Evolutionary conservation across 2,113 vertebrate species (phyloP), one percentile per base, ranked within the genome.

Genomic region (Perccottus glenii): DNA sequence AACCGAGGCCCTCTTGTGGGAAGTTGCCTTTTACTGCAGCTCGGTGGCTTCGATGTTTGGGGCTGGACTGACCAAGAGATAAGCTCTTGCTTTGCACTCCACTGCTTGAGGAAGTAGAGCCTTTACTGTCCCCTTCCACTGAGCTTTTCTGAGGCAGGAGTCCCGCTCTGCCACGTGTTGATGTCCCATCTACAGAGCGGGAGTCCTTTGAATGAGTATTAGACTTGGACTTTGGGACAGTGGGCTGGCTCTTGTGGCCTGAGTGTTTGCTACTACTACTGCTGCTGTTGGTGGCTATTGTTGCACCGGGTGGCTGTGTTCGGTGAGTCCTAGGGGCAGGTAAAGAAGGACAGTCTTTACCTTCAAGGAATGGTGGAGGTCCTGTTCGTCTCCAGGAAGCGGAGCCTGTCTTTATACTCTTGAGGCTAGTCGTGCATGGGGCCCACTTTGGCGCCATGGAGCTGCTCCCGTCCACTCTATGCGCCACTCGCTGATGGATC

Each of bases 401-500:
- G 0, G 47, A 53, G 48, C 93, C 90, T 15, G 83, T 89, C 75
- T 94, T 95, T 40, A 92, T 80, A 78, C 88, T 91, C 82, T 90
- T 95, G 65, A 89, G 77, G 63, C 91, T 94, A 0, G 93, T 94
- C 53, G 11, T 51, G 71, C 91, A 93, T 57, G 94, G 94, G 3
- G 93, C 93, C 96, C 96, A 98, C 27, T 92, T 94, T 3, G 96
- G 96, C 0, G 93, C 94, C 86, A 92, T 57, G 0, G 91, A 85
- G 67, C 89, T 94, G 84, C 91, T 92, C 82, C 93, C 91, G 62
- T 96, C 94, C 80, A 98, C 93, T 74, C 90, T 94, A 91, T 99
- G 97, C 73, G 94, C 93, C 74, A 98, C 88, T 36, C 94, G 94
- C 82, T 97, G 95, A 79, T 99, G 97, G 92, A 99, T 96, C 96